Base-by-base conservation (phyloP, 2,797 vertebrate species). In the Pelochelys cantorii region DNA sequence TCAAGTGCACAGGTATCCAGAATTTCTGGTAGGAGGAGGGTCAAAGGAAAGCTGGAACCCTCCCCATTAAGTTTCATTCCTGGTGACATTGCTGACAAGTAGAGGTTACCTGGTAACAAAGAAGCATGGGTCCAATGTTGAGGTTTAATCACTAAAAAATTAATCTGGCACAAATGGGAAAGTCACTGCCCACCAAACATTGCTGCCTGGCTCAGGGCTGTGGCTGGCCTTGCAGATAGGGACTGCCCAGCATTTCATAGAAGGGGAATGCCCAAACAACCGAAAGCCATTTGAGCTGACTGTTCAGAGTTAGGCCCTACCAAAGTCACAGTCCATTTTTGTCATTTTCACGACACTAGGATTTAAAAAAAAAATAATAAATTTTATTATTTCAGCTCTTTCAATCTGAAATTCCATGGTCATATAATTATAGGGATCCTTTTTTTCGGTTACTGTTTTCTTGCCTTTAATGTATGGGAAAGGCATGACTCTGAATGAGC, bases 401-500 rank as follows among this genome's bases (percentile, higher is more conserved):
- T 54, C 14, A 54, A 54, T 54, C 53, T 54, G 53, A 54, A 12
- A 54, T 54, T 54, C 42, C 42, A 48, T 48, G 42, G 42, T 48
- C 42, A 2, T 8, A 48, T 48, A 48, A 48, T 48, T 48, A 48
- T 48, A 48, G 42, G 42, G 8, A 48, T 5, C 42, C 42, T 92
- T 87, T 86, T 87, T 94, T 95, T 74, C 59, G 59, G 90, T 88
- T 85, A 78, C 42, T 87, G 31, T 68, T 68, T 90, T 95, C 92
- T 84, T 86, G 92, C 71, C 87, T 95, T 96, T 97, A 96, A 96
- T 79, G 89, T 87, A 92, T 86, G 91, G 97, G 96, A 82, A 97
- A 96, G 42, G 94, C 92, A 92, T 95, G 96, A 96, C 92, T 84
- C 94, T 93, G 94, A 95, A 95, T 94, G 95, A 96, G 93, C 81